These are phyloP conservation scores for Heterotis niloticus DNA, from an alignment of 2,113 vertebrate genomes.

Conservation along the genomic window DNA sequence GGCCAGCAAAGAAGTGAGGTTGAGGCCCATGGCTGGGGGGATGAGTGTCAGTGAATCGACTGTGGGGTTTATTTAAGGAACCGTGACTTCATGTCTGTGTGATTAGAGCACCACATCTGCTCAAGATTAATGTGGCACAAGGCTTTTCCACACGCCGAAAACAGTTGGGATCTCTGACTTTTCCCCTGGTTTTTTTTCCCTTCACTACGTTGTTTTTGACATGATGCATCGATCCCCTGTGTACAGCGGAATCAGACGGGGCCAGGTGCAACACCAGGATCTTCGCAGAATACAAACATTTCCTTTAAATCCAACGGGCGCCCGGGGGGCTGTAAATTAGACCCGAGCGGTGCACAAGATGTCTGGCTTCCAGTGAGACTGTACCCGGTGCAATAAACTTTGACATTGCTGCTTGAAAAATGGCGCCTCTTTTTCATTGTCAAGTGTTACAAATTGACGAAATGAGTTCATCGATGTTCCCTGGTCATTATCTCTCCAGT, in stretches of 20 bases:
- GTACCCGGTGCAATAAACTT: slow-evolving; percentile 78
- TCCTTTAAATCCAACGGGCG: slow-evolving; percentile 96
- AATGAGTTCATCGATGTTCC: slow-evolving; percentile 90
- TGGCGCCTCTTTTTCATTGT: slow-evolving; percentile 79
- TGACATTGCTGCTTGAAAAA: slow-evolving; percentile 86
- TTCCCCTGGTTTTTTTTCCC: slow-evolving; percentile 48
- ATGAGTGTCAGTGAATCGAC: not conserved
- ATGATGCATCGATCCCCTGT: slow-evolving; percentile 88
- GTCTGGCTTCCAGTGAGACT: slow-evolving; percentile 78
- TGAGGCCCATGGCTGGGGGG: not conserved
- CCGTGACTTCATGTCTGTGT: slow-evolving; percentile 32
- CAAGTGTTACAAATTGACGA: slow-evolving; percentile 92
- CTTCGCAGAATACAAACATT: slow-evolving; percentile 96
- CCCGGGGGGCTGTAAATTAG: slow-evolving; percentile 93
- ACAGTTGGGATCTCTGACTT: slow-evolving; percentile 36
- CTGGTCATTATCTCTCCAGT: slow-evolving; percentile 89
- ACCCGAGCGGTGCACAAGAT: slow-evolving; percentile 80
- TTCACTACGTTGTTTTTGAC: slow-evolving; percentile 67
- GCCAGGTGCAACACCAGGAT: slow-evolving; percentile 94
- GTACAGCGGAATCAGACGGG: slow-evolving; percentile 74
- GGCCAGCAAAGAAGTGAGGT: not conserved
- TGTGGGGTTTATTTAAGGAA: slow-evolving; percentile 16
- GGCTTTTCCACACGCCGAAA: slow-evolving; percentile 67
- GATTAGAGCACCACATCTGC: slow-evolving; percentile 42
- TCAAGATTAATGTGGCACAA: slow-evolving; percentile 75